Percentiles rank a stretch among this genome's conserved stretches.
Conservation (phyloP, 1,140 invertebrate species). For the Alviniconcha marisindica region DNA sequence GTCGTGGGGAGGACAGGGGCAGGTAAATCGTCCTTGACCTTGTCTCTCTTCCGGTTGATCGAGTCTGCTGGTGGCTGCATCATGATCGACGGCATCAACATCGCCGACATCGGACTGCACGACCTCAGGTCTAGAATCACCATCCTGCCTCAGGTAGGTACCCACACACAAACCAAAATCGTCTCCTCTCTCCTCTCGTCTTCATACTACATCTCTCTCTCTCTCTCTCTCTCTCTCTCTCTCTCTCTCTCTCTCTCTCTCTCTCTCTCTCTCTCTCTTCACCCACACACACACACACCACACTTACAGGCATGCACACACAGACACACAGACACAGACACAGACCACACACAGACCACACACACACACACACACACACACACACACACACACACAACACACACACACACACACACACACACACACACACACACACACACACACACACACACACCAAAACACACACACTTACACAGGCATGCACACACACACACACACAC, state of each 20-base stretch:
- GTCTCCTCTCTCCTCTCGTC: not conserved
- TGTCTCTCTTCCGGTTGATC: slow-evolving; percentile 45
- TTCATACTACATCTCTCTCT: not conserved
- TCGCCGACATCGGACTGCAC: slow-evolving; percentile 38
- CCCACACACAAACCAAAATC: not conserved
- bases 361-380: not conserved
- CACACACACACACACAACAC: not conserved
- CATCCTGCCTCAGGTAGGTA: slow-evolving; percentile 38
- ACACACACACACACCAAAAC: too few relatives aligned
- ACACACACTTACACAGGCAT: too few relatives aligned
- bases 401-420: too few relatives aligned
- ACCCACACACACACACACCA: not conserved
- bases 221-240: not conserved
- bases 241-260: not conserved
- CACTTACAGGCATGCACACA: not conserved
- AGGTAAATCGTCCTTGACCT: slow-evolving; percentile 46
- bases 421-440: too few relatives aligned
- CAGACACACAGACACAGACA: not conserved
- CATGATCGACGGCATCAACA: slow-evolving; percentile 40
- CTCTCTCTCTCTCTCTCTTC: not conserved
- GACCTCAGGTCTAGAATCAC: slow-evolving; percentile 33
- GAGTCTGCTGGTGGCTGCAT: slow-evolving; percentile 41
- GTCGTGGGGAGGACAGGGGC: slow-evolving; percentile 47
- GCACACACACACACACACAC: too few relatives aligned
- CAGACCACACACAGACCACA: not conserved